Evolutionary conservation across 2,113 vertebrate genomes (phyloP), one percentile per base, ranked within the genome.

Genomic region (Pseudopipra pipra): DNA sequence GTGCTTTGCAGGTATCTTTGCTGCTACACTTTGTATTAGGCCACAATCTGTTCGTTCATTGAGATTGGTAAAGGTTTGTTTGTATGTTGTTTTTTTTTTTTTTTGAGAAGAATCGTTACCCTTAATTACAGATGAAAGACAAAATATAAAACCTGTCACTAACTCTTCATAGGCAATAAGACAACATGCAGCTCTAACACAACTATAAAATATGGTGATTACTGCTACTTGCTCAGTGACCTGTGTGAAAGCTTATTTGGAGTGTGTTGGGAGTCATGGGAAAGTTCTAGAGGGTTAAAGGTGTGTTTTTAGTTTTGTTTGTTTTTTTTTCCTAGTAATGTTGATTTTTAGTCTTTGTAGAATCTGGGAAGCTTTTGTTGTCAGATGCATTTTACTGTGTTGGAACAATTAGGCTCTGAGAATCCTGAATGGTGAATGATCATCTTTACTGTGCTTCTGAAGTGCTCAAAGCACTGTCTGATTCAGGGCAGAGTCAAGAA

Each of bases 181-280:
- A 8, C 25, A 7, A 12, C 9, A 0, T 25, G 31, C 8, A 24
- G 2, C 25, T 62, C 14, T 41, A 44, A 39, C 5, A 7, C 12
- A 65, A 37, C 11, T 47, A 3, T 59, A 51, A 65, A 74, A 65
- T 43, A 14, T 1, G 51, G n/a, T 6, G 8, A 13, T 54, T 58
- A 20, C 6, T 87, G 28, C n/a, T 76, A 27, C 47, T 84, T 31
- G 14, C 10, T 62, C 3, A 2, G 58, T 47, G 61, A 35, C 21
- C 16, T 39, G 6, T 76, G 52, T 56, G 56, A 55, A 52, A 41
- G 19, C 46, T 78, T 66, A 54, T 7, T 33, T 2, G 0, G 68
- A 37, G 28, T 43, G 9, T 30, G 2, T 20, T 79, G 47, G 28
- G n/a, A 94, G 18, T 63, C 33, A 14, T 19, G 33, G 66, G 27